Conservation (phyloP, 2,888 invertebrate species). For the Limnephilus lunatus region DNA sequence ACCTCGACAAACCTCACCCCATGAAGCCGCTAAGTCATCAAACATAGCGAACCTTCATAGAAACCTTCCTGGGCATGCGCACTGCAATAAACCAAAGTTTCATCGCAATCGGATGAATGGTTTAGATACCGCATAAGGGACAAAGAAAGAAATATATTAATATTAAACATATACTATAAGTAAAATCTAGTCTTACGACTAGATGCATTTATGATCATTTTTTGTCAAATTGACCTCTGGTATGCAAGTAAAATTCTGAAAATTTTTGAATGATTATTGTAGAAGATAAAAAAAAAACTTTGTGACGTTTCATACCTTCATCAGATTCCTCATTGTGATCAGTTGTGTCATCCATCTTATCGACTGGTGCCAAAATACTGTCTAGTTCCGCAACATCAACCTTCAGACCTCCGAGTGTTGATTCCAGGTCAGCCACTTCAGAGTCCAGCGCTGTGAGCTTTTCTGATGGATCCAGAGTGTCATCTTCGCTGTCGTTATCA, state of each 20-base stretch:
- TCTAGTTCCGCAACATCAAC: constrained; percentile 69
- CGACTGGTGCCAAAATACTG: constrained; percentile 67
- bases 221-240: too few species aligned
- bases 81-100: too few species aligned
- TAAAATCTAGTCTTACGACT: too few species aligned
- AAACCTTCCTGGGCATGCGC: too few species aligned
- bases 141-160: too few species aligned
- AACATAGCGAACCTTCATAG: too few species aligned
- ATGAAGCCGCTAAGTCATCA: too few species aligned
- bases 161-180: too few species aligned
- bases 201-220: too few species aligned
- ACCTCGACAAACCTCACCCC: too few species aligned
- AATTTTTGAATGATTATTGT: background rate
- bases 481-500: constrained; percentile 61
- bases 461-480: constrained; percentile 48
- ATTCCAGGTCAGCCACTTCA: constrained; percentile 40
- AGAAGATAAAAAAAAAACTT: background rate
- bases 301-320: constrained; percentile 32
- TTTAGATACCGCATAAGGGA: too few species aligned
- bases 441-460: constrained; percentile 41
- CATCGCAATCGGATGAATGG: too few species aligned
- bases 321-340: constrained; percentile 65
- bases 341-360: constrained; percentile 69
- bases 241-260: background rate
- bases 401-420: constrained; percentile 66